Conservation (phyloP, 2,888 invertebrate genomes). For the Acrocera orbiculus region DNA sequence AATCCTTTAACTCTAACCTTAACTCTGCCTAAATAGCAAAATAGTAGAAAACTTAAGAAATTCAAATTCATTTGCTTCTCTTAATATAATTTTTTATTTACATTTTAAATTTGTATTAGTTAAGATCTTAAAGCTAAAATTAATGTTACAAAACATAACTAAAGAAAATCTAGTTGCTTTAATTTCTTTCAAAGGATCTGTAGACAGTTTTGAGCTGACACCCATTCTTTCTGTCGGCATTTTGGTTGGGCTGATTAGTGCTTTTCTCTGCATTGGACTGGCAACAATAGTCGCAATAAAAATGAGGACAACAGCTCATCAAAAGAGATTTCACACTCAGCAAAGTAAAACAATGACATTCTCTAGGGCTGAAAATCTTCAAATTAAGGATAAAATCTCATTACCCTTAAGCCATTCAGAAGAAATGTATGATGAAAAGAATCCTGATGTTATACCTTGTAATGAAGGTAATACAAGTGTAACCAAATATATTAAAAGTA, state of each 20-base stretch:
- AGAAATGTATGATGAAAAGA: conserved; percentile 69
- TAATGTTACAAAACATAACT: too few species aligned
- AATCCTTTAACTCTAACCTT: too few species aligned
- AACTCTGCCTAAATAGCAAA: too few species aligned
- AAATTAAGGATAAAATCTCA: conserved; percentile 48
- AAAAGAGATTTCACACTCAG: conserved; percentile 18
- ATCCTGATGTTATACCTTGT: conserved; percentile 75
- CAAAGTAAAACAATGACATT: conserved; percentile 25
- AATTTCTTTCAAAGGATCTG: conserved; percentile 33
- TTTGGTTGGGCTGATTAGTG: conserved; percentile 31
- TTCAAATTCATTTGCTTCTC: too few species aligned
- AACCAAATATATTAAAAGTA: conserved; percentile 1
- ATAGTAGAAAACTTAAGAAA: too few species aligned
- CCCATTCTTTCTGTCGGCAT: conserved; percentile 34
- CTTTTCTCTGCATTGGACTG: conserved; percentile 30
- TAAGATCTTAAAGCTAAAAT: too few species aligned
- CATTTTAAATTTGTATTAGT: too few species aligned
- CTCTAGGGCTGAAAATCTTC: conserved; percentile 41
- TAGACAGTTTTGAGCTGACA: conserved; percentile 35
- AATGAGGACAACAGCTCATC: conserved; percentile 28
- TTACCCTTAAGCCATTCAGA: conserved; percentile 46
- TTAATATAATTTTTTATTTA: too few species aligned
- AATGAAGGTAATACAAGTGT: conserved; percentile 62
- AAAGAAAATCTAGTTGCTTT: conserved; percentile 19
- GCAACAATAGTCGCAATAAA: conserved; percentile 30